Evolutionary conservation across 2,888 invertebrate species (phyloP).

Genomic region (Nemoura dubitans): DNA sequence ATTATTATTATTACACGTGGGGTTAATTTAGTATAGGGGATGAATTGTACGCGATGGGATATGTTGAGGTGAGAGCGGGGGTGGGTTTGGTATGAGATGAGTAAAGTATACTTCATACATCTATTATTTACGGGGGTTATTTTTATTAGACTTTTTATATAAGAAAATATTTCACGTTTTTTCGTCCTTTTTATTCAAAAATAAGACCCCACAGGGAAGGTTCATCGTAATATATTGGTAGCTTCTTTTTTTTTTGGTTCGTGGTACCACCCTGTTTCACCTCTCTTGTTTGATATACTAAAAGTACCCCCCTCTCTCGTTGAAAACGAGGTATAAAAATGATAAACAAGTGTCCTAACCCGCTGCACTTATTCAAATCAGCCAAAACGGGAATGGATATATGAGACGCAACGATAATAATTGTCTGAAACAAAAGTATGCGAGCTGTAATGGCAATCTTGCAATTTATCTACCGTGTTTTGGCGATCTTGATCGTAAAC

Average conservation of each 20-base stretch:
- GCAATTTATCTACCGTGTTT: slow-evolving; percentile 22
- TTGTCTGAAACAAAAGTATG: slow-evolving; percentile 28
- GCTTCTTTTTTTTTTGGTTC: not conserved
- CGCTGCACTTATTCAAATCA: slow-evolving; percentile 39
- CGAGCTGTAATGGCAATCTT: not conserved
- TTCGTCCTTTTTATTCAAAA: slow-evolving; percentile 32
- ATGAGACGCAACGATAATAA: slow-evolving; percentile 26
- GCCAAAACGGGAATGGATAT: not conserved
- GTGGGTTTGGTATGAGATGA: not conserved
- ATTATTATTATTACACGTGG: slow-evolving; percentile 33
- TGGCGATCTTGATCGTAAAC: slow-evolving; percentile 36
- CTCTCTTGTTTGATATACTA: not conserved
- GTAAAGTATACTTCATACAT: slow-evolving; percentile 28
- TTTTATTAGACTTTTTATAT: slow-evolving; percentile 43
- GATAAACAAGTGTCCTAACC: slow-evolving; percentile 30
- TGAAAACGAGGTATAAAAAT: slow-evolving; percentile 9
- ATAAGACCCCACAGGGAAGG: slow-evolving; percentile 34
- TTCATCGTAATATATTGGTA: slow-evolving; percentile 24
- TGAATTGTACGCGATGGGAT: slow-evolving; percentile 37
- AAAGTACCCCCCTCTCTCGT: not conserved
- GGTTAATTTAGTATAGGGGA: slow-evolving; percentile 38
- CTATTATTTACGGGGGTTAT: slow-evolving; percentile 40
- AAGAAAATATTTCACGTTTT: slow-evolving; percentile 41
- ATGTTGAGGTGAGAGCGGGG: not conserved
- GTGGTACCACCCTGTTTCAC: not conserved